phyloP scores from a whole-genome alignment of 2,113 vertebrate genomes.

The Oryzias curvinotus region DNA sequence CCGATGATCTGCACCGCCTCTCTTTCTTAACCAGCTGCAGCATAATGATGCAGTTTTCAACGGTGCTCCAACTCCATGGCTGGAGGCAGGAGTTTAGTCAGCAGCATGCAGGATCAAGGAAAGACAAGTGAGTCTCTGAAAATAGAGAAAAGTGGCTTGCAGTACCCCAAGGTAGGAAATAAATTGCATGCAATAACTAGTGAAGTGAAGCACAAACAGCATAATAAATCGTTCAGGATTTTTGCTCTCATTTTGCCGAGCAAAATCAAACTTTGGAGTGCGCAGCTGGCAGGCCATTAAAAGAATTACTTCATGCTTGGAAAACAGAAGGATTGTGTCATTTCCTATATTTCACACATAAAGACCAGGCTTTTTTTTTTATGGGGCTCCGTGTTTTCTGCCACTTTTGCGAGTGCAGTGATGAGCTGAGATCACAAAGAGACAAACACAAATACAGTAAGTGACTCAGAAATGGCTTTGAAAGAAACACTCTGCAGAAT shows the following conservation, averaged over 20 bases:
- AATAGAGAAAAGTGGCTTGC: conserved; percentile 75
- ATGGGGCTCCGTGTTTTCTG: conserved; percentile 48
- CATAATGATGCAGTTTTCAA: conserved; percentile 79
- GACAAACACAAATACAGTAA: conserved; percentile 62
- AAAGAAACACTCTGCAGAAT: conserved; percentile 48
- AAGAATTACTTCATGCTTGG: conserved; percentile 78
- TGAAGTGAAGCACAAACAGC: conserved; percentile 77
- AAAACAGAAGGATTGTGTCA: conserved; percentile 74
- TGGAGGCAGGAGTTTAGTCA: conserved; percentile 79
- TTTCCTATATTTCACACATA: conserved; percentile 62
- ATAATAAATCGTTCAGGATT: conserved; percentile 79
- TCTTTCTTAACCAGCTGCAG: conserved; percentile 75
- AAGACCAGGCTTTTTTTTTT: conserved; percentile 41
- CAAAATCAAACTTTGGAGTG: conserved; percentile 76
- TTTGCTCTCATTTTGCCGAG: conserved; percentile 69
- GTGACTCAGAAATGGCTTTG: conserved; percentile 57
- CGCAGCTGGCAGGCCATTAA: conserved; percentile 79
- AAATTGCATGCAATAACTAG: conserved; percentile 80
- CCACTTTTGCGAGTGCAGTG: conserved; percentile 40
- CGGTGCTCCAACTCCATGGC: conserved; percentile 77
- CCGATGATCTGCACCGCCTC: conserved; percentile 59
- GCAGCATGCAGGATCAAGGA: conserved; percentile 72
- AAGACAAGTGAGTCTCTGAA: conserved; percentile 66
- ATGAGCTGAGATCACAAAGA: conserved; percentile 51
- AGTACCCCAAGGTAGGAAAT: conserved; percentile 81